phyloP scores from a whole-genome alignment of 1,140 invertebrate genomes.

The Zaprionus vittiger region DNA sequence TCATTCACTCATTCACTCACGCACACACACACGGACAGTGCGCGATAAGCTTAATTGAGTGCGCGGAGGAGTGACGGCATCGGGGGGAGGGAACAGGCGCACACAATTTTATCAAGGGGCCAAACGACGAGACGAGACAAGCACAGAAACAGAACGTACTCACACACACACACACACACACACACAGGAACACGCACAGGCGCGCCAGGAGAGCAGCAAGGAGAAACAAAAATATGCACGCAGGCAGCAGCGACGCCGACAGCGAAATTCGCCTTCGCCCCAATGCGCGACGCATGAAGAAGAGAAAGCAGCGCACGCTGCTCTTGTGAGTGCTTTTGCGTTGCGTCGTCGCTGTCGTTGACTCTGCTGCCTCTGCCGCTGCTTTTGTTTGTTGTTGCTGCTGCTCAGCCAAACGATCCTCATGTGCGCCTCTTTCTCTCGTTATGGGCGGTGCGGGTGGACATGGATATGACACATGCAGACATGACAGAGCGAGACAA shows the following conservation, averaged over 20 bases:
- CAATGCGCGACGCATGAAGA: constrained; percentile 46
- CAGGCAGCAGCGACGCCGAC: constrained; percentile 31
- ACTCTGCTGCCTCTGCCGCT: constrained; percentile 8
- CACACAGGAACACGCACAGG: constrained; percentile 12
- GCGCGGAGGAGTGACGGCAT: constrained; percentile 48
- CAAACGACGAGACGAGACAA: constrained; percentile 52
- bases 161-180: constrained; percentile 23
- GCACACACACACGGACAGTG: constrained; percentile 50
- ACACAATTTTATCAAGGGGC: constrained; percentile 71
- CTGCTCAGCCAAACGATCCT: constrained; percentile 37
- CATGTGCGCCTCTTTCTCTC: constrained; percentile 21
- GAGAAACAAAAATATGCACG: constrained; percentile 62
- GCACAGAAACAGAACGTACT: constrained; percentile 24
- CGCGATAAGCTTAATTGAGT: constrained; percentile 82
- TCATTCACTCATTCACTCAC: constrained; percentile 16
- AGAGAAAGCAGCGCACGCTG: constrained; percentile 67
- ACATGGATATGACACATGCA: constrained; percentile 42
- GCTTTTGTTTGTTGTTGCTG: constrained; percentile 36
- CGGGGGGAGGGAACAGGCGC: constrained; percentile 33
- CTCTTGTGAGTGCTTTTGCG: constrained; percentile 51
- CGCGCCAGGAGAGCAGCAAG: constrained; percentile 75
- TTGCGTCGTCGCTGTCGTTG: constrained; percentile 11
- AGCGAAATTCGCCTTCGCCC: constrained; percentile 46
- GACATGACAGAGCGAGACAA: constrained; percentile 1
- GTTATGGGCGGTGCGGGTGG: constrained; percentile 47